phyloP scores from a whole-genome alignment of 2,113 vertebrate species.

The Mustela nigripes region DNA sequence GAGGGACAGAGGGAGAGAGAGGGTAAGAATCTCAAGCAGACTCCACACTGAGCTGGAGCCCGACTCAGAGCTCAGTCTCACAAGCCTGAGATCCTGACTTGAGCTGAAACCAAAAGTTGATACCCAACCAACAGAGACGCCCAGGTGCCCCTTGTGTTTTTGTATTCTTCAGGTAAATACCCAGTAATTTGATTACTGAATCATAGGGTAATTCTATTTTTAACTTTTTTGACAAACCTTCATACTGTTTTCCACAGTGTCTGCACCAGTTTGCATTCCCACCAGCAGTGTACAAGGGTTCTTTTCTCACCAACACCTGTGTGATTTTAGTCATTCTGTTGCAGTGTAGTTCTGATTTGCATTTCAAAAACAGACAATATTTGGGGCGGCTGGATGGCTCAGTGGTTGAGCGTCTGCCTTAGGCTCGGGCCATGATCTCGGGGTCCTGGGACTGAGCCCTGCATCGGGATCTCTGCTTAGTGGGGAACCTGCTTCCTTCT shows the following conservation, averaged over 20 bases:
- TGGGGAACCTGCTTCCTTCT: too few relatives aligned
- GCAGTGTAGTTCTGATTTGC: not conserved
- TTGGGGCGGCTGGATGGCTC: not conserved
- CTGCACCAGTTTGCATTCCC: not conserved
- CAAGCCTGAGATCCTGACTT: not conserved
- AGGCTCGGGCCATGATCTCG: too few relatives aligned
- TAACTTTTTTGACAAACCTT: not conserved
- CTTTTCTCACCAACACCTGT: not conserved
- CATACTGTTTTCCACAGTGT: not conserved
- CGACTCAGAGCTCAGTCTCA: not conserved
- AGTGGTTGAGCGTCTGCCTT: too few relatives aligned
- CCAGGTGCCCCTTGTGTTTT: not conserved
- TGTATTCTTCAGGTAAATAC: not conserved
- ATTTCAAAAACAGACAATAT: conserved; percentile 44
- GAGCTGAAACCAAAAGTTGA: not conserved
- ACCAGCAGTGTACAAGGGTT: not conserved
- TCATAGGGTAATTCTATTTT: not conserved
- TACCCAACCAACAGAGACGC: not conserved
- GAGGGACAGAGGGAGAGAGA: too few relatives aligned
- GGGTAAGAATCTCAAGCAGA: too few relatives aligned
- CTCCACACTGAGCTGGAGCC: too few relatives aligned
- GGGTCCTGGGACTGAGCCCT: too few relatives aligned
- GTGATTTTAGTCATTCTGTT: not conserved
- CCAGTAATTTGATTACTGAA: not conserved
- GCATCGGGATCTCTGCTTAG: too few relatives aligned